Evolutionary conservation across 2,888 invertebrate genomes (phyloP).

Genomic region (Vanessa cardui): DNA sequence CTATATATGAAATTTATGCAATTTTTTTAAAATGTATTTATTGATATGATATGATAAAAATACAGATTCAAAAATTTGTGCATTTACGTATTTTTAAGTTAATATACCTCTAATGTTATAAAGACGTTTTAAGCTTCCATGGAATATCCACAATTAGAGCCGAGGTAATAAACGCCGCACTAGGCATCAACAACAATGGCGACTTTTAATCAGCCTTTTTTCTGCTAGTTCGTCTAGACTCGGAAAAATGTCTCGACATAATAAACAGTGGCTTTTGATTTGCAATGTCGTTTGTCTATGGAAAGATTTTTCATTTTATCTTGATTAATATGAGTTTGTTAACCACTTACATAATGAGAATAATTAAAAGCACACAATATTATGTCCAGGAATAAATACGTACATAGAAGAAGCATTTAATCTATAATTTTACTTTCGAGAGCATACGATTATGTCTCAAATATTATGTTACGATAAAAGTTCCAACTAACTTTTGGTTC

Average conservation of each 20-base stretch:
- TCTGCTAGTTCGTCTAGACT: constrained; percentile 73
- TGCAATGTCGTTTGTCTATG: constrained; percentile 45
- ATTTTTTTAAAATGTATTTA: too few species aligned
- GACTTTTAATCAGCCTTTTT: constrained; percentile 77
- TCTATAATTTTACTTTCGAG: not conserved
- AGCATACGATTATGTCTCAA: not conserved
- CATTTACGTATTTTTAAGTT: too few species aligned
- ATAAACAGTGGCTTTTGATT: constrained; percentile 55
- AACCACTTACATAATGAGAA: constrained; percentile 14
- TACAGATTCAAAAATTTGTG: too few species aligned
- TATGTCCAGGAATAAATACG: too few species aligned
- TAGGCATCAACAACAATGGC: constrained; percentile 62
- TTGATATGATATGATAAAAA: too few species aligned
- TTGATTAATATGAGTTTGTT: constrained; percentile 24
- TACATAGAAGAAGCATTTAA: too few species aligned
- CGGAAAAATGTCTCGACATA: constrained; percentile 62
- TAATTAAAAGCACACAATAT: constrained; percentile 3
- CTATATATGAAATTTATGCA: too few species aligned
- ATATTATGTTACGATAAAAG: constrained; percentile 11
- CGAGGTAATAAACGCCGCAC: constrained; percentile 47
- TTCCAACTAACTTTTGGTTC: constrained; percentile 1
- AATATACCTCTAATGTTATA: not conserved
- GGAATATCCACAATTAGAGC: constrained; percentile 41
- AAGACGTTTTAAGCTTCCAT: constrained; percentile 13
- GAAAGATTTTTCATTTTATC: constrained; percentile 38